These are phyloP conservation scores for Tolypeutes matacus DNA, from an alignment of 2,797 vertebrate genomes.

Conservation along the genomic window DNA sequence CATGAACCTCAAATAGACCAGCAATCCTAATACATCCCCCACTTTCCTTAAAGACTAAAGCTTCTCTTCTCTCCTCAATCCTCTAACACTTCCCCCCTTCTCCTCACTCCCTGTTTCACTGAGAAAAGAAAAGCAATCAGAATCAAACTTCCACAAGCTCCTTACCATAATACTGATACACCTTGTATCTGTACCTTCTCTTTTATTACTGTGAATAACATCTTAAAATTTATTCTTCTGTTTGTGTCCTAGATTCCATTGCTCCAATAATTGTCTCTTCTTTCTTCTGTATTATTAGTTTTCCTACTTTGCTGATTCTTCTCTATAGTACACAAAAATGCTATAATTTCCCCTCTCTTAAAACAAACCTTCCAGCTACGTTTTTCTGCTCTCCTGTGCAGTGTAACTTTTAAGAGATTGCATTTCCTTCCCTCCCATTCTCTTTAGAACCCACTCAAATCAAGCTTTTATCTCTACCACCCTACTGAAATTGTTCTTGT, in stretches of 20 bases:
- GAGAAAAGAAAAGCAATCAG: not conserved
- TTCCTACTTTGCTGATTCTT: not conserved
- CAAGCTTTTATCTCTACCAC: not conserved
- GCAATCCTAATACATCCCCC: not conserved
- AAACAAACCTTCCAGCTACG: not conserved
- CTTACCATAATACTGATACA: not conserved
- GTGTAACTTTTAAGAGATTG: constrained; percentile 21
- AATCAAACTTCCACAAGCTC: not conserved
- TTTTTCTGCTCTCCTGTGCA: not conserved
- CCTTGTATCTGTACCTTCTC: not conserved
- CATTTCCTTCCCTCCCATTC: not conserved
- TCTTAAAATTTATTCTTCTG: not conserved
- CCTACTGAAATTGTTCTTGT: not conserved
- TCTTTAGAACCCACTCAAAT: not conserved
- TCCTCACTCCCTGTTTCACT: not conserved
- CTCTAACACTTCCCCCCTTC: not conserved
- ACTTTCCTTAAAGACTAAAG: not conserved
- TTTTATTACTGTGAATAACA: not conserved
- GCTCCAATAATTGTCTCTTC: not conserved
- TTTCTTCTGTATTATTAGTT: not conserved
- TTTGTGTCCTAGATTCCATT: not conserved
- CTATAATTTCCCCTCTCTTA: not conserved
- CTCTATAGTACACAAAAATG: not conserved
- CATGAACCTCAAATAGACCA: not conserved
- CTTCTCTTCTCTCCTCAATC: not conserved